These are phyloP conservation scores for Melanotaenia parkinsoni DNA, from an alignment of 2,797 vertebrate species.

Conservation along the genomic window DNA sequence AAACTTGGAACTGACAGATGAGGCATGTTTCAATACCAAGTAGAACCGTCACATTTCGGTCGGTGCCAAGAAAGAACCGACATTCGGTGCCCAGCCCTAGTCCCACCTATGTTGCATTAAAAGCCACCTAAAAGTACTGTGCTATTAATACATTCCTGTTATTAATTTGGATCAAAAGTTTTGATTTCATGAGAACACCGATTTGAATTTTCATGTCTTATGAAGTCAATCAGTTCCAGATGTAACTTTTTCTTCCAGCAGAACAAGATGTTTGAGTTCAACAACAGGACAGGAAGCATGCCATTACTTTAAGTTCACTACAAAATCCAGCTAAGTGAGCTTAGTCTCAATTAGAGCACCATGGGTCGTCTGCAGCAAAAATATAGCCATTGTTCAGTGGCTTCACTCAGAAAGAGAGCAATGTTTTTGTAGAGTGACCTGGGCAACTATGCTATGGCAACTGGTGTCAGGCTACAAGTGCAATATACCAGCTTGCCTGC, in stretches of 20 bases:
- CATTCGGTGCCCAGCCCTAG: too few relatives aligned
- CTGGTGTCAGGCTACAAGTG: conserved; percentile 86
- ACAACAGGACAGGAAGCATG: conserved; percentile 67
- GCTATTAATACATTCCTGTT: not conserved
- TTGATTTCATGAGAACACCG: not conserved
- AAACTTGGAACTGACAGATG: too few relatives aligned
- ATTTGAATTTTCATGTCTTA: not conserved
- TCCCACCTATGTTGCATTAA: not conserved
- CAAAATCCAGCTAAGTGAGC: conserved; percentile 75
- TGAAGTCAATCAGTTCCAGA: conserved; percentile 21
- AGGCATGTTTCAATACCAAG: too few relatives aligned
- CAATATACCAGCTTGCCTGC: conserved; percentile 73
- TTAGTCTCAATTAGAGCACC: conserved; percentile 71
- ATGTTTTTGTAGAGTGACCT: conserved; percentile 87
- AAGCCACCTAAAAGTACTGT: not conserved
- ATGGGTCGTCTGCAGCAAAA: conserved; percentile 74
- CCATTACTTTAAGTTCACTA: conserved; percentile 74
- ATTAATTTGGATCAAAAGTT: not conserved
- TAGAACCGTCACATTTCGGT: too few relatives aligned
- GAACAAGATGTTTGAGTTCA: conserved; percentile 57
- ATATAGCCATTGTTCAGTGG: conserved; percentile 77
- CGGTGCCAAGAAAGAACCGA: too few relatives aligned
- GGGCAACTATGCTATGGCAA: conserved; percentile 84
- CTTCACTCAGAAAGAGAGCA: conserved; percentile 74
- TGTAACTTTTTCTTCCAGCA: conserved; percentile 30